Conservation (phyloP, 2,888 invertebrate species). For the Polydrusus tereticollis region DNA sequence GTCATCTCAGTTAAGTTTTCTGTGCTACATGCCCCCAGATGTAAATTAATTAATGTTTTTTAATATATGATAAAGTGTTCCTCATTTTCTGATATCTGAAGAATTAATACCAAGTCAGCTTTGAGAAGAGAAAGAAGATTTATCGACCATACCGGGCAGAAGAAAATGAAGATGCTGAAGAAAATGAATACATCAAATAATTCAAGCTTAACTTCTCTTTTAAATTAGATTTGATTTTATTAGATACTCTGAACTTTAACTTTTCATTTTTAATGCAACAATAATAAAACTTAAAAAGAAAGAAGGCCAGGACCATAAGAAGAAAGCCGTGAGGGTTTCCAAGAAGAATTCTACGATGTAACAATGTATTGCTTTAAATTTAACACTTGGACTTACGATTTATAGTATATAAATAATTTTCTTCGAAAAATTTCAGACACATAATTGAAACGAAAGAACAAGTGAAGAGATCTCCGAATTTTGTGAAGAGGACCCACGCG, state of each 20-base stretch:
- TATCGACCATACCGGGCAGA: neutral
- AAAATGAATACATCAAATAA: neutral
- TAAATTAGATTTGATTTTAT: too few relatives aligned
- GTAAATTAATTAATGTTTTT: too few relatives aligned
- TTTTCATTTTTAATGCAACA: too few relatives aligned
- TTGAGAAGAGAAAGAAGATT: neutral
- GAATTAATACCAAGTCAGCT: neutral
- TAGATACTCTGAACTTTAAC: too few relatives aligned
- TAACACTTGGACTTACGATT: neutral
- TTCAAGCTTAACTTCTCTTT: neutral
- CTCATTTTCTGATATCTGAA: too few relatives aligned
- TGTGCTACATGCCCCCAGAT: too few relatives aligned
- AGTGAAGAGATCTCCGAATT: conserved; percentile 11
- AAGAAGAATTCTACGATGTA: too few relatives aligned
- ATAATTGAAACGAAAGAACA: conserved; percentile 18
- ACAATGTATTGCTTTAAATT: neutral
- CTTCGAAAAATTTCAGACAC: conserved; percentile 10
- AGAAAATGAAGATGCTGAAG: neutral
- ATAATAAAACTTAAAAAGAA: neutral
- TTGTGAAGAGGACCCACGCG: neutral
- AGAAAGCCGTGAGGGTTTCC: neutral
- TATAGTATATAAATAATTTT: neutral
- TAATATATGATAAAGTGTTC: too few relatives aligned
- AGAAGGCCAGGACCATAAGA: neutral
- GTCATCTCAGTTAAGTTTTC: too few relatives aligned